Evolutionary conservation across 2,888 invertebrate species (phyloP).

Genomic region (Nomada fabriciana): DNA sequence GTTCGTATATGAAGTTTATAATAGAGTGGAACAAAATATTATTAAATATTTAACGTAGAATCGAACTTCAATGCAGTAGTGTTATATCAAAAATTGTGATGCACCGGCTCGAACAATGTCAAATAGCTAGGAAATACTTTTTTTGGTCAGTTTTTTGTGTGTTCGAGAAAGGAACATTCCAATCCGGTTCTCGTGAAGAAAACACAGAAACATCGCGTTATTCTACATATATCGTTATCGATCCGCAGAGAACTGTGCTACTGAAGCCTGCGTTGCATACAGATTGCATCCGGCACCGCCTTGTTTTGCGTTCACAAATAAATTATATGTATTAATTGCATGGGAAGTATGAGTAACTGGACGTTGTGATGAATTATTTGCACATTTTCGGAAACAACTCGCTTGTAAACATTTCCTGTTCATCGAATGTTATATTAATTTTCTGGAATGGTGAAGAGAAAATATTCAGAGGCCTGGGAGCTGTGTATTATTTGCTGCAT

Average conservation of each 20-base stretch:
- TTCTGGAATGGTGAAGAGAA: not conserved
- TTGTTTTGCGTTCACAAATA: conserved; percentile 22
- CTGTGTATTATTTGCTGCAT: too few species aligned
- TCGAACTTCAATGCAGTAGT: not conserved
- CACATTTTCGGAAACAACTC: not conserved
- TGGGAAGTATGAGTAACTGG: conserved; percentile 3
- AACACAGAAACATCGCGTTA: conserved; percentile 3
- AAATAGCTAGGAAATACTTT: too few species aligned
- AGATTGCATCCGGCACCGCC: conserved; percentile 19
- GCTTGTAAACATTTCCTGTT: not conserved
- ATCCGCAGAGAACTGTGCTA: conserved; percentile 18
- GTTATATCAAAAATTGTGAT: too few species aligned
- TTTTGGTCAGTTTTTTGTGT: too few species aligned
- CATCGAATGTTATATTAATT: not conserved
- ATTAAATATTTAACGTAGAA: not conserved
- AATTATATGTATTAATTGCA: conserved; percentile 18
- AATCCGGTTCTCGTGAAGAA: not conserved
- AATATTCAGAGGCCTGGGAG: too few species aligned
- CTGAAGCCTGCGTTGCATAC: conserved; percentile 21
- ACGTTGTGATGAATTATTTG: not conserved
- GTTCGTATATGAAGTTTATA: not conserved
- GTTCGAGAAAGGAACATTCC: too few species aligned
- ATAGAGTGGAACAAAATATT: not conserved
- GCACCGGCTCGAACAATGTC: too few species aligned
- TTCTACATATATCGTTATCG: conserved; percentile 23